Base-by-base conservation (phyloP, 2,888 invertebrate genomes). In the Druceiella hillmani region DNA sequence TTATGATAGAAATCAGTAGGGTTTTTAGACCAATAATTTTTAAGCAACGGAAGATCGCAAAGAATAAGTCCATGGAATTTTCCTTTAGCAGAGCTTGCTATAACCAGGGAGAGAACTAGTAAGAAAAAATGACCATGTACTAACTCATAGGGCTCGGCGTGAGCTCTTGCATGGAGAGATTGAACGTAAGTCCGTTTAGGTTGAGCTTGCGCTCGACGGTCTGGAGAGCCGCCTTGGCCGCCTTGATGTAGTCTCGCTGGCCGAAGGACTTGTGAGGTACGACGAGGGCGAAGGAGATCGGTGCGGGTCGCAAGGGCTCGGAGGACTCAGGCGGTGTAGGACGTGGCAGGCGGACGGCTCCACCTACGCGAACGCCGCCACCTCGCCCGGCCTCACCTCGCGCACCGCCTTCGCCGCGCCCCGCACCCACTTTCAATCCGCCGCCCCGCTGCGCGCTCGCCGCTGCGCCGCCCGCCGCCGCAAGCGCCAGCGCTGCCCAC, bases 191-290 rank as follows among this genome's bases (percentile, higher is more conserved):
- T 55, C 82, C 81, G 65, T 81, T 78, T 51, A 74, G 74, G 55
- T 82, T 78, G 46, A 84, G 68, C 62, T 79, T 81, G 47, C 81
- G 75, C 53, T 79, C 78, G 50, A 86, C 65, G 52, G 70, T 74
- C 44, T 74, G 69, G 51, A 83, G 77, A 25, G 84, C 82, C 35
- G 74, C 75, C 43, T 79, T 79, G 44, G 81, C 79, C 38, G 83
- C 82, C 55, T 79, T 81, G 39, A 76, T 78, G 61, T 83, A 85
- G 56, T 83, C 83, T 40, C 85, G 73, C 41, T 76, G 76, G 47
- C 83, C 83, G 59, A 87, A 87, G 47, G 79, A 77, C 56, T 83
- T 85, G 57, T 83, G 79, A 6, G 87, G 87, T 51, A 87, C 79
- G 48, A 87, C 79, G 58, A 87, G 75, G 28, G 86, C 87, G 49